A percentile compares a stretch with the other conserved stretches of the same genome.
Evolutionary conservation across 1,140 invertebrate genomes (phyloP).

Genomic region (Trichonephila clavata): DNA sequence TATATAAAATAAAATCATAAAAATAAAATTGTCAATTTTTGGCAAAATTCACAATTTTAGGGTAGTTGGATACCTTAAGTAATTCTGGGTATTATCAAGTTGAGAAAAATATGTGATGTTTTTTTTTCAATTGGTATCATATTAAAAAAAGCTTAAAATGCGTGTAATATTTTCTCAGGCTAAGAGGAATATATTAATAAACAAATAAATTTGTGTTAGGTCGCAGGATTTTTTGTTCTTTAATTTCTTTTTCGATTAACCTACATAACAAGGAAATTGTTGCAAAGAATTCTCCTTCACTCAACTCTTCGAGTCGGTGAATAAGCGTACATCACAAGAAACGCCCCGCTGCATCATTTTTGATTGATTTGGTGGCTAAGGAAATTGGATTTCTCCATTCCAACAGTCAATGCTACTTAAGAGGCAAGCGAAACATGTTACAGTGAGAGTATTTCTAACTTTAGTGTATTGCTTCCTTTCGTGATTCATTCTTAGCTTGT

Average conservation of each 20-base stretch:
- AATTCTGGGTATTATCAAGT: too few relatives aligned
- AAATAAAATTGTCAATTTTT: too few relatives aligned
- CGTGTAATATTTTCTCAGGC: too few relatives aligned
- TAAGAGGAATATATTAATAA: neutral
- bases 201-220: neutral
- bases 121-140: too few relatives aligned
- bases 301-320: neutral
- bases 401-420: neutral
- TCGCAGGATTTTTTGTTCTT: neutral
- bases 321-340: neutral
- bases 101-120: too few relatives aligned
- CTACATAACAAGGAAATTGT: neutral
- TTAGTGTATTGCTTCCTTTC: neutral
- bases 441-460: neutral
- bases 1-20: too few relatives aligned
- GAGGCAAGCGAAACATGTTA: conserved; percentile 2
- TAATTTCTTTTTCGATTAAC: neutral
- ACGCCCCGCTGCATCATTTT: conserved; percentile 10
- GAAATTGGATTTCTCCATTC: conserved; percentile 9
- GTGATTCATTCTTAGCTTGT: neutral
- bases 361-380: conserved; percentile 2
- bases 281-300: neutral
- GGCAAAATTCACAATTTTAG: too few relatives aligned
- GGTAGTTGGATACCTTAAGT: too few relatives aligned
- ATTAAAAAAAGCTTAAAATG: too few relatives aligned